Conservation (phyloP, 2,888 invertebrate species). For the Drosophila trichaetosa region DNA sequence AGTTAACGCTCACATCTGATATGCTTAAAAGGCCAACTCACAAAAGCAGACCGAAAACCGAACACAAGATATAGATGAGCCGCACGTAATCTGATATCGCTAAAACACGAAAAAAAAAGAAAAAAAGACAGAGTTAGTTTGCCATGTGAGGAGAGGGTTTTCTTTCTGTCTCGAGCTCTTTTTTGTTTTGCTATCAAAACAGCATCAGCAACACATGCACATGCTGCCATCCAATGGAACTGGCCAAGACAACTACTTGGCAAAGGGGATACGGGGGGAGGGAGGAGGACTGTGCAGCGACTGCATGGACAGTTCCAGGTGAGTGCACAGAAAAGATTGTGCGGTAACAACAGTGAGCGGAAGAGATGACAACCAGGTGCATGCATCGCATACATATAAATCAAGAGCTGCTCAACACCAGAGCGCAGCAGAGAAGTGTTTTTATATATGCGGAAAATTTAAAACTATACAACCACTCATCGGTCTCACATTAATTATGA, state of each 20-base stretch:
- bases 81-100: constrained; percentile 75
- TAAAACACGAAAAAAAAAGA: constrained; percentile 25
- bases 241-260: constrained; percentile 23
- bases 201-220: constrained; percentile 47
- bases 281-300: not conserved
- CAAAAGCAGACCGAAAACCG: constrained; percentile 40
- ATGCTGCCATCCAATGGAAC: constrained; percentile 20
- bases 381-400: constrained; percentile 59
- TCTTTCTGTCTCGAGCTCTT: constrained; percentile 35
- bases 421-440: constrained; percentile 8
- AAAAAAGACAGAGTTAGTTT: constrained; percentile 32
- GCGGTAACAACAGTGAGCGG: constrained; percentile 55
- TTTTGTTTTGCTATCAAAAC: constrained; percentile 55
- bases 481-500: constrained; percentile 1
- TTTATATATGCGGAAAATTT: not conserved
- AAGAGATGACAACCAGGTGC: constrained; percentile 67
- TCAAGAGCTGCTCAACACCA: constrained; percentile 29
- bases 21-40: constrained; percentile 56
- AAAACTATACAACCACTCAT: not conserved
- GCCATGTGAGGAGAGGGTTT: constrained; percentile 64
- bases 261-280: not conserved
- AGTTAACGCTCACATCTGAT: constrained; percentile 64
- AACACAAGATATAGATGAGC: constrained; percentile 55
- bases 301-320: constrained; percentile 56
- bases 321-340: constrained; percentile 51